Conservation (phyloP, 1,140 invertebrate genomes). For the Chlorops oryzae region DNA sequence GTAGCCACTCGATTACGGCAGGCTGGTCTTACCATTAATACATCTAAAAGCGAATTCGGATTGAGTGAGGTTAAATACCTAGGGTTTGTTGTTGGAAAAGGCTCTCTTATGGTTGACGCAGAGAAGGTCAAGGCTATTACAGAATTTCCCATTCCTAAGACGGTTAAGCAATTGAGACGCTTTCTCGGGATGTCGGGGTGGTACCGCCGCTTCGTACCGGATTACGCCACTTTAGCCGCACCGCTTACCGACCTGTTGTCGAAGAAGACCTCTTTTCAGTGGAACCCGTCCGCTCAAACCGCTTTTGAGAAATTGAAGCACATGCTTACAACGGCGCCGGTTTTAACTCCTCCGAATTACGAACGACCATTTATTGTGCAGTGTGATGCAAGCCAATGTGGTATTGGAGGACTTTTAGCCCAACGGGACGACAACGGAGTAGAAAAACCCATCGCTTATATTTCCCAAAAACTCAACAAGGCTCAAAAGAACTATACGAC, state of each 20-base stretch:
- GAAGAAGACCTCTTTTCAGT: not conserved
- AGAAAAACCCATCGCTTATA: slow-evolving; percentile 7
- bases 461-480: slow-evolving; percentile 9
- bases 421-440: not conserved
- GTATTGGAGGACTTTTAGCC: slow-evolving; percentile 4
- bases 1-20: not conserved
- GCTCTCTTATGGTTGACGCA: slow-evolving; percentile 33
- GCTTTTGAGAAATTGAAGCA: slow-evolving; percentile 3
- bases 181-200: slow-evolving; percentile 5
- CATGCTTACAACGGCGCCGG: not conserved
- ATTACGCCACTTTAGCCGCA: slow-evolving; percentile 2
- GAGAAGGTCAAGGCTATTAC: not conserved
- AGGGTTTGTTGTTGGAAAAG: slow-evolving; percentile 8
- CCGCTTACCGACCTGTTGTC: not conserved
- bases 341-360: slow-evolving; percentile 19
- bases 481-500: slow-evolving; percentile 10
- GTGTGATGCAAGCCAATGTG: slow-evolving; percentile 14
- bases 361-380: slow-evolving; percentile 11
- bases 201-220: not conserved
- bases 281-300: not conserved
- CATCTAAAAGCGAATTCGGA: slow-evolving; percentile 40
- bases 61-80: slow-evolving; percentile 21
- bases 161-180: slow-evolving; percentile 2
- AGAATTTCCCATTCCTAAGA: not conserved
- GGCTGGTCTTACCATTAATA: slow-evolving; percentile 12